Conservation (phyloP, 2,888 invertebrate species). For the Polydrusus tereticollis region DNA sequence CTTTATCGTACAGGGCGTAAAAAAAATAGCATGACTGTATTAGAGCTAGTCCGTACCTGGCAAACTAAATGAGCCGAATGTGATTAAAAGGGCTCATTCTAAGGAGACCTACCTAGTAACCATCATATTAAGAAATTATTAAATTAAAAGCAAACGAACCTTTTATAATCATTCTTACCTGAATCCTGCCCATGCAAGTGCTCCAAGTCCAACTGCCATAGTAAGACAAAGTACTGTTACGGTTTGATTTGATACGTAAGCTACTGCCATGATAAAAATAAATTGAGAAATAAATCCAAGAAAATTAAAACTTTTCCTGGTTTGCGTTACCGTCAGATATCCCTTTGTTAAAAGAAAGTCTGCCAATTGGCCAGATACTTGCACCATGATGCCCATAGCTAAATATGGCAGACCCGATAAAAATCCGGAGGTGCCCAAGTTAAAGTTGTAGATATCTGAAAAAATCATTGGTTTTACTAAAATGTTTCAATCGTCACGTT, state of each 20-base stretch:
- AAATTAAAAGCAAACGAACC: too few species aligned
- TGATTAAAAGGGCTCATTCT: too few species aligned
- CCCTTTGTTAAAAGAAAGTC: slow-evolving; percentile 80
- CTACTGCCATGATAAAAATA: slow-evolving; percentile 87
- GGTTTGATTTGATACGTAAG: slow-evolving; percentile 75
- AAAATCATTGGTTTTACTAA: background rate
- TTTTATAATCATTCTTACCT: too few species aligned
- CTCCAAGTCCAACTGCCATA: slow-evolving; percentile 90
- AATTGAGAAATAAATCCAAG: slow-evolving; percentile 83
- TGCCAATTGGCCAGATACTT: slow-evolving; percentile 86
- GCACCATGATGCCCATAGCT: slow-evolving; percentile 86
- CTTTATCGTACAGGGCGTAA: too few species aligned
- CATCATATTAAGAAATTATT: too few species aligned
- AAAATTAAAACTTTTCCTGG: slow-evolving; percentile 77
- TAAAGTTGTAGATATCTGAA: slow-evolving; percentile 77
- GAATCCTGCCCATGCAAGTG: slow-evolving; percentile 94
- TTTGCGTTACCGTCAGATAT: slow-evolving; percentile 79
- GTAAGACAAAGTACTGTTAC: slow-evolving; percentile 84
- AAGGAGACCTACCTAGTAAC: too few species aligned
- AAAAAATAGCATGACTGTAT: too few species aligned
- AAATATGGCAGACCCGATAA: slow-evolving; percentile 90
- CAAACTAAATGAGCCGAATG: too few species aligned
- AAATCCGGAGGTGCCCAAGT: slow-evolving; percentile 84
- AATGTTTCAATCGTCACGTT: too few species aligned
- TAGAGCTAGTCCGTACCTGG: too few species aligned